Evolutionary conservation across 2,113 vertebrate genomes (phyloP), one percentile per base, ranked within the genome.

Genomic region (Zosterops lateralis): DNA sequence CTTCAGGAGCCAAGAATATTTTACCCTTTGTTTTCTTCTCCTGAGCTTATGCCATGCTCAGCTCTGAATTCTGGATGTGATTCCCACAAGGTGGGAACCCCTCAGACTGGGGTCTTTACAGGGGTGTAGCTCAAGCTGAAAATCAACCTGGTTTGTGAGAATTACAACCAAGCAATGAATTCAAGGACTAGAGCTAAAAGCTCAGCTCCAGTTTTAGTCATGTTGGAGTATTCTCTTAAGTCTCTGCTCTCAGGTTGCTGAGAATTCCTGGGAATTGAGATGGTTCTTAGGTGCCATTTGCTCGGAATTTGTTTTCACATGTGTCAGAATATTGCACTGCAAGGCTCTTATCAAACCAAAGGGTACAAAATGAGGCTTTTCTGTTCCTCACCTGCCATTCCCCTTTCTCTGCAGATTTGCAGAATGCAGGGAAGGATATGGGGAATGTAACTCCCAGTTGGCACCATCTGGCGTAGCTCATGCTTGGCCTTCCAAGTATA

Each of bases 211-310:
- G 1, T 19, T 28, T 57, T 7, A 29, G 50, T 31, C 21, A 36
- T 28, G 7, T 2, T 61, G 64, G 47, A 38, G 7, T 18, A 16
- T 68, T 67, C 40, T 54, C 26, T 50, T 2, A 6, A 3, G 4
- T 29, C 32, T 8, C n/a, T 48, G 40, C 54, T 67, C 36, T 47
- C 29, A 14, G 25, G 22, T 31, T 75, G 9, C 66, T 67, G 32
- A 60, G 17, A 47, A 47, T 47, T 14, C 24, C 21, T 64, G 44
- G 1, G 2, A 75, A 11, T 0, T 24, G 1, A 25, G 58, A 22
- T 54, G 31, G 0, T 17, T 48, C 72, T 82, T 20, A 10, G 42
- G 17, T 73, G 36, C 29, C 29, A 2, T 45, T 82, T 2, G 0
- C 60, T 38, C 58, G 38, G 34, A 53, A 31, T 65, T 72, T 73